These are phyloP conservation scores for Nymphalis polychloros DNA, from an alignment of 2,888 invertebrate genomes.

Conservation along the genomic window DNA sequence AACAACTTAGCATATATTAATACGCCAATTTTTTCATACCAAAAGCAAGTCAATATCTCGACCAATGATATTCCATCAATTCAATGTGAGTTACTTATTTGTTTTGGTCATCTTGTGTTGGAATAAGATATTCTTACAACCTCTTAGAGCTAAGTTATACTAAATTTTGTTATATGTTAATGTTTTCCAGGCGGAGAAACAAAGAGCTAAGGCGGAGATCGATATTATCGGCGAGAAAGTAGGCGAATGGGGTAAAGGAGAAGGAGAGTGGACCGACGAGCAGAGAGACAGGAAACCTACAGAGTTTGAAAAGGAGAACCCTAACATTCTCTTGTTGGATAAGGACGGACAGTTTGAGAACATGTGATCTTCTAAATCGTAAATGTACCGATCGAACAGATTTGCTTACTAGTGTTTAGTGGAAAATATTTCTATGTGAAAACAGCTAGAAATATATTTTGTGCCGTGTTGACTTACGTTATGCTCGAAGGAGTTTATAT, in stretches of 20 bases:
- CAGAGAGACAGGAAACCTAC: conserved; percentile 87
- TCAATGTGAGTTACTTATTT: too few species aligned
- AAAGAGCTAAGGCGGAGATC: conserved; percentile 84
- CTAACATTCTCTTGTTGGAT: conserved; percentile 88
- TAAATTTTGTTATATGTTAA: too few species aligned
- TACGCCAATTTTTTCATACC: too few species aligned
- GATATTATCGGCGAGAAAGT: conserved; percentile 88
- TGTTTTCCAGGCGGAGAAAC: conserved; percentile 84
- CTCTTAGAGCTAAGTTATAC: too few species aligned
- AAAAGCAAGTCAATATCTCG: too few species aligned
- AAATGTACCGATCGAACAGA: neutral
- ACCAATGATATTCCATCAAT: too few species aligned
- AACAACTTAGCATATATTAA: too few species aligned
- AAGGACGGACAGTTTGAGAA: conserved; percentile 88
- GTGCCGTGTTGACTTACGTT: neutral
- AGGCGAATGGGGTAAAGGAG: conserved; percentile 86
- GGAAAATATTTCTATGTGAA: neutral
- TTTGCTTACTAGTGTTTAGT: conserved; percentile 1
- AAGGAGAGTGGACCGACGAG: conserved; percentile 88
- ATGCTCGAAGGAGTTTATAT: too few species aligned
- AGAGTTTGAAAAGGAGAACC: conserved; percentile 89
- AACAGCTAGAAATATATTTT: neutral
- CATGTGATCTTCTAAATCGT: conserved; percentile 75
- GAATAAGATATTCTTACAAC: too few species aligned
- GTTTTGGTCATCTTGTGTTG: too few species aligned